A percentile compares a stretch with the other conserved stretches of the same genome.
These are phyloP conservation scores for Eupeodes luniger DNA, from an alignment of 2,888 invertebrate species.

Conservation along the genomic window DNA sequence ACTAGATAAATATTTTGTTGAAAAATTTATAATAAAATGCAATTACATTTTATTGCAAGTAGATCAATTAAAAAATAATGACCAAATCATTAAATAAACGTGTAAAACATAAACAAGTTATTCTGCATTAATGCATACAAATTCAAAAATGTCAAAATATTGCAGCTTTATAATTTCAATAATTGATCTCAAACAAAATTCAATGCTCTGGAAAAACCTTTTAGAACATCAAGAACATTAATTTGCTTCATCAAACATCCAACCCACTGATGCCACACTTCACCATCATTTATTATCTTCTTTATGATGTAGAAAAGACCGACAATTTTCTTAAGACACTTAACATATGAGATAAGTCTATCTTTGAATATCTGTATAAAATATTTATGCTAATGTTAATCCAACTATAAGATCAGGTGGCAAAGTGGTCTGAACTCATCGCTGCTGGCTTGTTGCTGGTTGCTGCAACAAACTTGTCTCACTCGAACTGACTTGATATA, in stretches of 20 bases:
- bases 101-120: slow-evolving; percentile 6
- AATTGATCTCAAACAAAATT: not conserved
- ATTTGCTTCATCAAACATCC: not conserved
- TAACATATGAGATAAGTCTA: not conserved
- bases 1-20: too few species aligned
- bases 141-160: not conserved
- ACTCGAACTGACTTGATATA: slow-evolving; percentile 14
- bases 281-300: not conserved
- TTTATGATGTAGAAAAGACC: not conserved
- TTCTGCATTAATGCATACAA: not conserved
- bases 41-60: too few species aligned
- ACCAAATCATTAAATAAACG: not conserved
- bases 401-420: slow-evolving; percentile 55
- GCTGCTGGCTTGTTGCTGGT: not conserved
- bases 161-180: not conserved
- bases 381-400: slow-evolving; percentile 4
- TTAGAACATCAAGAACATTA: not conserved
- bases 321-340: not conserved
- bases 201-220: not conserved
- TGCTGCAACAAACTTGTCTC: not conserved
- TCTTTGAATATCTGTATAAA: not conserved
- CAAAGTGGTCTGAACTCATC: slow-evolving; percentile 62
- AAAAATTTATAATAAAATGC: too few species aligned
- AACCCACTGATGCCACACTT: slow-evolving; percentile 10
- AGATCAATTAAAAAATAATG: not conserved